A percentile compares a stretch with the other conserved stretches of the same genome.
Conservation (phyloP, 2,888 invertebrate species). For the Lomographa bimaculata region DNA sequence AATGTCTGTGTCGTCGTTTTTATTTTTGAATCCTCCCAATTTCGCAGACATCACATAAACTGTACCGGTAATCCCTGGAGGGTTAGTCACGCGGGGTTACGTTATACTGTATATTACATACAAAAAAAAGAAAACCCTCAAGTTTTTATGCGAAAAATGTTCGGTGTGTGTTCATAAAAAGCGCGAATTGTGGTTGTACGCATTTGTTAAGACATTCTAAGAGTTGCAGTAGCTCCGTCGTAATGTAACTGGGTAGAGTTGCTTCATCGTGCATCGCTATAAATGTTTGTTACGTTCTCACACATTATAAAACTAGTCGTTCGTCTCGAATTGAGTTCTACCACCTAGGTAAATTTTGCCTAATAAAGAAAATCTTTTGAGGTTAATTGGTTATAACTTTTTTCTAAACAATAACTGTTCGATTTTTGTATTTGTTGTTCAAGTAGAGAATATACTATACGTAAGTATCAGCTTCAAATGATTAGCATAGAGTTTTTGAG, state of each 20-base stretch:
- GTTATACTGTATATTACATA: slow-evolving; percentile 42
- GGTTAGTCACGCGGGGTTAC: slow-evolving; percentile 48
- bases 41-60: slow-evolving; percentile 53
- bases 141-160: slow-evolving; percentile 47
- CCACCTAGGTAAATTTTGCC: too few relatives aligned
- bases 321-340: too few relatives aligned
- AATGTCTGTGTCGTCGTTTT: slow-evolving; percentile 42
- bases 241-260: slow-evolving; percentile 24
- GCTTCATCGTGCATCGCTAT: slow-evolving; percentile 18
- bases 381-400: too few relatives aligned
- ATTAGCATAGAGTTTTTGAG: too few relatives aligned
- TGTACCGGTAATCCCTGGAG: slow-evolving; percentile 48
- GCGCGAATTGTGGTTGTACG: slow-evolving; percentile 33
- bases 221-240: slow-evolving; percentile 30
- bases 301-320: slow-evolving; percentile 1
- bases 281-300: slow-evolving; percentile 7
- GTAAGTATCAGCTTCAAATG: too few relatives aligned
- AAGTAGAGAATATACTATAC: too few relatives aligned
- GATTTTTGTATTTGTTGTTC: too few relatives aligned
- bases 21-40: slow-evolving; percentile 56
- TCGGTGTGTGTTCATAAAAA: slow-evolving; percentile 44
- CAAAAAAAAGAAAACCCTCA: slow-evolving; percentile 45
- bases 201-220: slow-evolving; percentile 31
- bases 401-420: too few relatives aligned
- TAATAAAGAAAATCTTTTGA: too few relatives aligned